phyloP scores from a whole-genome alignment of 2,888 invertebrate genomes.

The Lymantria monacha region DNA sequence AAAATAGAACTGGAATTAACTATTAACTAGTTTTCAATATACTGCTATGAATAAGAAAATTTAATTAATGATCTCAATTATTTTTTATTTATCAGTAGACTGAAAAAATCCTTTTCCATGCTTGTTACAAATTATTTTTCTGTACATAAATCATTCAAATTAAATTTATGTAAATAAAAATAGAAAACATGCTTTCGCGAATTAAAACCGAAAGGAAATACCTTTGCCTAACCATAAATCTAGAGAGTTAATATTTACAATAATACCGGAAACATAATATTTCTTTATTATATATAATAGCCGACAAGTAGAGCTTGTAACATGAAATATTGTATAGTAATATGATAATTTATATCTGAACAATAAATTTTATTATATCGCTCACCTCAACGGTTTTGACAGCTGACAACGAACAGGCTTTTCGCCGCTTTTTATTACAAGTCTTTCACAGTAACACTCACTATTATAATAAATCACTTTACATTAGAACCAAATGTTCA shows the following conservation, averaged over 20 bases:
- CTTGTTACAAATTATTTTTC: background rate
- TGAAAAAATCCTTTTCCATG: no score
- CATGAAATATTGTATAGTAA: constrained; percentile 14
- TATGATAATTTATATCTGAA: constrained; percentile 28
- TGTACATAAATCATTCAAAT: background rate
- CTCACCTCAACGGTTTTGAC: constrained; percentile 71
- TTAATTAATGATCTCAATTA: no score
- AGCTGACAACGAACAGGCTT: constrained; percentile 60
- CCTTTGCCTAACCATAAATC: background rate
- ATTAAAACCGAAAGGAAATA: background rate
- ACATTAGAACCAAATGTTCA: constrained; percentile 27
- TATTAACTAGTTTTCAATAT: no score
- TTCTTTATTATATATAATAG: constrained; percentile 8
- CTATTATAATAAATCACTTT: constrained; percentile 49
- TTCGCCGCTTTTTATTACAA: constrained; percentile 42
- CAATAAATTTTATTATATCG: constrained; percentile 45
- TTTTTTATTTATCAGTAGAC: no score
- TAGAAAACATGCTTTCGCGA: background rate
- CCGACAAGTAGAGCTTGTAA: background rate
- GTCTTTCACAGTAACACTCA: constrained; percentile 46
- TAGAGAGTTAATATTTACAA: background rate
- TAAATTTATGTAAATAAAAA: background rate
- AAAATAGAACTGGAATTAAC: no score
- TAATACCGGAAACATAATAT: background rate
- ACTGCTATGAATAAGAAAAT: no score